Conservation (phyloP, 2,888 invertebrate genomes). For the Plagiodera versicolora region DNA sequence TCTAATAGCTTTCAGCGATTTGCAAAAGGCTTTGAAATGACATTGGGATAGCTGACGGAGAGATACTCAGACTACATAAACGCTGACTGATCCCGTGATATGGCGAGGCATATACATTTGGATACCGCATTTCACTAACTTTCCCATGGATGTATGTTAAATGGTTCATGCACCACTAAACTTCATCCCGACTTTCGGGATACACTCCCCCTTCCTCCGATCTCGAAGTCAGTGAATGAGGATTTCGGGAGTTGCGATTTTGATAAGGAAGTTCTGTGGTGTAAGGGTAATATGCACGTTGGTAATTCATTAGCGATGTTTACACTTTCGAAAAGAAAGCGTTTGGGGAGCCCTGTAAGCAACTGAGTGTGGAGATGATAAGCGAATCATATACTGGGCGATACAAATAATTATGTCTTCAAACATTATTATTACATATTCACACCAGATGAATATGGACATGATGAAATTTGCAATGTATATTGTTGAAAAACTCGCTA, state of each 20-base stretch:
- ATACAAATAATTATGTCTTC: background rate
- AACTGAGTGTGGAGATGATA: background rate
- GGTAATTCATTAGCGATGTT: background rate
- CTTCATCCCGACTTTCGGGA: constrained; percentile 12
- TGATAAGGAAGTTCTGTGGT: background rate
- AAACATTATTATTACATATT: no score
- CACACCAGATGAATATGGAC: no score
- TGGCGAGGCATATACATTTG: background rate
- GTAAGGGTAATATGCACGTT: background rate
- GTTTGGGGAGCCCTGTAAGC: background rate
- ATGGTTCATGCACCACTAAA: constrained; percentile 55
- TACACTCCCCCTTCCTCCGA: background rate
- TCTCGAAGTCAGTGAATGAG: background rate
- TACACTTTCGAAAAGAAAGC: background rate
- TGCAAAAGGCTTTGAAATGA: no score
- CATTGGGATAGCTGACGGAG: background rate
- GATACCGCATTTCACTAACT: constrained; percentile 39
- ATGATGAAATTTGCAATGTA: no score
- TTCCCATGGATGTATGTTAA: constrained; percentile 54
- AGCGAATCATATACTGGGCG: background rate
- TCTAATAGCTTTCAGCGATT: no score
- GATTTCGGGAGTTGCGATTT: background rate
- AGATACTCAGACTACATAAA: background rate
- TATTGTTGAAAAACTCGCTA: no score
- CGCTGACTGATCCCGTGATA: background rate